A percentile compares a stretch with the other conserved stretches of the same genome.
phyloP scores from a whole-genome alignment of 2,797 vertebrate genomes.

The Dendrocincla tyrannina region DNA sequence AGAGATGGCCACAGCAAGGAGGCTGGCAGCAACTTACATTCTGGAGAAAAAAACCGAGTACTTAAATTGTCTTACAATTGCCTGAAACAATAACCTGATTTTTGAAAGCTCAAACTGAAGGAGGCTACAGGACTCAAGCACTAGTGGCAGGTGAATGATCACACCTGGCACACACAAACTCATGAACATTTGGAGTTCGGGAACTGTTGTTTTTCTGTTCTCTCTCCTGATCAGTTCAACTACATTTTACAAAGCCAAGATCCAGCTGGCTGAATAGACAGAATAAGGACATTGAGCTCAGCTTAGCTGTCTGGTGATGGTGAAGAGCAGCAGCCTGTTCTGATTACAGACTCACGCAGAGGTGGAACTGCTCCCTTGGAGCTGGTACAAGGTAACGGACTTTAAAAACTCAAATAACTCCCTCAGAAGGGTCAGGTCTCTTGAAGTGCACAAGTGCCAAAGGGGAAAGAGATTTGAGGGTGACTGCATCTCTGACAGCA shows the following conservation, averaged over 20 bases:
- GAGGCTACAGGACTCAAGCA: background rate
- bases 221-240: background rate
- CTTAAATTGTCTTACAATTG: background rate
- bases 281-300: background rate
- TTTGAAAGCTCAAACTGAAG: background rate
- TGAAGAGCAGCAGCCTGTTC: background rate
- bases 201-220: background rate
- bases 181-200: background rate
- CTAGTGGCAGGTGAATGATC: background rate
- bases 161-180: background rate
- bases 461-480: background rate
- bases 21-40: background rate
- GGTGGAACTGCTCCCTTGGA: background rate
- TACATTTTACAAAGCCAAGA: background rate
- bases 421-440: background rate
- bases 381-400: background rate
- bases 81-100: background rate
- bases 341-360: background rate
- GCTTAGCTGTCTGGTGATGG: background rate
- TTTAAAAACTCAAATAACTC: background rate
- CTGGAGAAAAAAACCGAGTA: background rate
- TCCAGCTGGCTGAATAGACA: background rate
- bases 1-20: background rate
- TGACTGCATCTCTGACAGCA: background rate
- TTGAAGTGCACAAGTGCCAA: background rate